Percentiles rank a stretch among this genome's conserved stretches.
These are phyloP conservation scores for Lochmaea capreae DNA, from an alignment of 2,888 invertebrate genomes.

Conservation along the genomic window DNA sequence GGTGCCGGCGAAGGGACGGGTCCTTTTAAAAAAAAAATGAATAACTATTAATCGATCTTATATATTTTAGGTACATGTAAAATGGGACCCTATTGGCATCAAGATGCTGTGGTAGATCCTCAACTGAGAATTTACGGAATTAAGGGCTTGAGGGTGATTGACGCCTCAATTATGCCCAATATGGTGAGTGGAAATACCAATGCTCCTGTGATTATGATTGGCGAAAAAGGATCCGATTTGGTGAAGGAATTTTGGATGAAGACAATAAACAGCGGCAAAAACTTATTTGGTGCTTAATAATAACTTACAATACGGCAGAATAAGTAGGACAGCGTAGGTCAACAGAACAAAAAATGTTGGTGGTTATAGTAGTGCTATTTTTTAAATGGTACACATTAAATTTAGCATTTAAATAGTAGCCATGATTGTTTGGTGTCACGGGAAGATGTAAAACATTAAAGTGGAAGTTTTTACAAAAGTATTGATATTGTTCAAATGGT, in stretches of 20 bases:
- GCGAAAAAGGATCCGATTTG: constrained; percentile 89
- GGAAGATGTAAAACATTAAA: too few relatives aligned
- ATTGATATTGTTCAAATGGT: too few relatives aligned
- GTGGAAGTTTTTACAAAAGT: too few relatives aligned
- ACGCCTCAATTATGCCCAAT: constrained; percentile 89
- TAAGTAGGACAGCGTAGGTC: neutral
- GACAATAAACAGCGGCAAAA: constrained; percentile 43
- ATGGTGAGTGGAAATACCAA: constrained; percentile 89
- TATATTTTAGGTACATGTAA: constrained; percentile 77
- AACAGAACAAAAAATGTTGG: too few relatives aligned
- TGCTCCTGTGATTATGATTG: constrained; percentile 90
- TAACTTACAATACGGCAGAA: neutral
- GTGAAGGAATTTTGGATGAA: constrained; percentile 87
- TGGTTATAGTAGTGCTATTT: too few relatives aligned
- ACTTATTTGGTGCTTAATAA: constrained; percentile 28
- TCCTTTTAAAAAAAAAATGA: too few relatives aligned
- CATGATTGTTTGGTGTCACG: too few relatives aligned
- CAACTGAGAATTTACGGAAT: constrained; percentile 84
- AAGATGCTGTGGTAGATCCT: constrained; percentile 85
- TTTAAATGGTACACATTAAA: too few relatives aligned
- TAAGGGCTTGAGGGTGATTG: constrained; percentile 82
- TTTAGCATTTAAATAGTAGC: too few relatives aligned
- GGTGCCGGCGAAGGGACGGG: too few relatives aligned
- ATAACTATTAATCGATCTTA: too few relatives aligned
- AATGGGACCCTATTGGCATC: constrained; percentile 91